Base-by-base conservation (phyloP, 2,888 invertebrate species). In the Thera britannica region DNA sequence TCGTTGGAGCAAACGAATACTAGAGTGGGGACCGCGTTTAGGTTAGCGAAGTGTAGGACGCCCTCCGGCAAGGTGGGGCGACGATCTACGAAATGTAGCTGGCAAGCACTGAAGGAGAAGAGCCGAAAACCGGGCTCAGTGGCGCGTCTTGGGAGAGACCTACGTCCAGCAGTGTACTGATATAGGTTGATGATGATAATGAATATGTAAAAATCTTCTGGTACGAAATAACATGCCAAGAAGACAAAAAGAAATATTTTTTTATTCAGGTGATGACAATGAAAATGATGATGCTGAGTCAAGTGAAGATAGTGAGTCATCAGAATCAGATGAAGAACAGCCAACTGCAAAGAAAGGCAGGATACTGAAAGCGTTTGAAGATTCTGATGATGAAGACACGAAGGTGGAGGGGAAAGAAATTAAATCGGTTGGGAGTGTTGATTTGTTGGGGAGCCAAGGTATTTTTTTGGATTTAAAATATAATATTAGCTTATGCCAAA, bases 351-450 rank as follows among this genome's bases (percentile, higher is more conserved):
- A 83, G 70, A 93, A 89, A 74, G 85, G 92, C 2, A 87, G 93
- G 76, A 93, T 93, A 70, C 81, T 93, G 61, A 93, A 92, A 79
- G 93, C 93, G 0, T 93, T 93, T 79, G 92, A 92, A 79, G 93
- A 93, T 79, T 93, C 93, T 1, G 93, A 93, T 79, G 92, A 93
- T 72, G 93, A 93, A 74, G 81, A 81, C 35, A 9, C 54, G 11
- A 62, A 60, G 41, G 60, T 23, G 35, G 46, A 46, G 23, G 55
- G 58, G 5, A 74, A 73, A 12, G 54, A 67, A 6, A 55, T 8
- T 12, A 58, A 73, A 62, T 58, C 66, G 38, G 41, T 41, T 36
- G 67, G 51, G 44, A 67, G 56, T 54, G 59, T 55, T 6, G 61
- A 66, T 55, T 41, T 66, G 51, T 23, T 62, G 44, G 60, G 59